phyloP scores from a whole-genome alignment of 1,140 invertebrate species.

The Gryon sp. region DNA sequence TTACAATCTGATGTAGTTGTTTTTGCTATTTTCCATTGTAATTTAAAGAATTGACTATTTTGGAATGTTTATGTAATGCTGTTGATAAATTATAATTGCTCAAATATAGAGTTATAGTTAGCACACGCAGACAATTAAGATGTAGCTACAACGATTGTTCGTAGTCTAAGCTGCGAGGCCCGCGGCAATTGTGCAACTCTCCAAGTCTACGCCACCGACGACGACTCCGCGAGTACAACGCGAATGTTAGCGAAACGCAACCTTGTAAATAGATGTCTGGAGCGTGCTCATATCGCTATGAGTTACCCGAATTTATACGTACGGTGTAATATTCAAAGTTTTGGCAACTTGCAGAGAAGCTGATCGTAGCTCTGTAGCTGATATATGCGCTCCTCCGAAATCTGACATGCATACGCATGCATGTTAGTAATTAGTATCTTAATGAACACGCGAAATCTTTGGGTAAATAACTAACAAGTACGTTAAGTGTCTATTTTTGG shows the following conservation, averaged over 20 bases:
- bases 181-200: slow-evolving; percentile 1
- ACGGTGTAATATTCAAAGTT: slow-evolving; percentile 64
- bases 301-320: slow-evolving; percentile 35
- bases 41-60: no score
- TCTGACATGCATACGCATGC: slow-evolving; percentile 71
- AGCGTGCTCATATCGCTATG: slow-evolving; percentile 64
- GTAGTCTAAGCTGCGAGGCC: slow-evolving; percentile 17
- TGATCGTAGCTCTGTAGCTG: slow-evolving; percentile 62
- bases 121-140: slow-evolving; percentile 40
- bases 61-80: no score
- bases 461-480: slow-evolving; percentile 68
- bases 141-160: slow-evolving; percentile 32
- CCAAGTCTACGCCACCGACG: slow-evolving; percentile 28
- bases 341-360: slow-evolving; percentile 50
- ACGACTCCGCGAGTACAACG: slow-evolving; percentile 51
- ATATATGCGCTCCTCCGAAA: slow-evolving; percentile 45
- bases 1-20: no score
- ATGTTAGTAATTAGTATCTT: slow-evolving; percentile 73
- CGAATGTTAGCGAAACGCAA: slow-evolving; percentile 66
- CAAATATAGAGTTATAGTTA: slow-evolving; percentile 16
- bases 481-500: slow-evolving; percentile 28
- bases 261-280: slow-evolving; percentile 76
- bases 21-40: no score
- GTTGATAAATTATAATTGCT: slow-evolving; percentile 15
- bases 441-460: slow-evolving; percentile 65